Evolutionary conservation across 2,113 vertebrate genomes (phyloP).

Genomic region (Chiloscyllium plagiosum): DNA sequence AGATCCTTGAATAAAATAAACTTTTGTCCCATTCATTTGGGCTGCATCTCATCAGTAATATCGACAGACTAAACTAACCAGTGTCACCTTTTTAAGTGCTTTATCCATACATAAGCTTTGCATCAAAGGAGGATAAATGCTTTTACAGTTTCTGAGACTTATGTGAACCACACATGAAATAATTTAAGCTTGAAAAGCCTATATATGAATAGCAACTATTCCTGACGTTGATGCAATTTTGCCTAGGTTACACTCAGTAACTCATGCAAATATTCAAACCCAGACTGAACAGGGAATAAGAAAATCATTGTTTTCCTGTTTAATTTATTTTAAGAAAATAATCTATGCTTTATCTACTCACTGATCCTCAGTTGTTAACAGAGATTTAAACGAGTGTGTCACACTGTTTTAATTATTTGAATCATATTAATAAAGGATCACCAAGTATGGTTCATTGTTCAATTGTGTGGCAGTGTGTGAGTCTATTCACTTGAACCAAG

Average conservation of each 20-base stretch:
- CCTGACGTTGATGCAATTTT: not conserved
- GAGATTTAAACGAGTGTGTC: not conserved
- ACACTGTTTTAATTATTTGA: not conserved
- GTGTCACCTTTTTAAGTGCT: not conserved
- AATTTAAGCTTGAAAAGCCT: not conserved
- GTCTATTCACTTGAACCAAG: not conserved
- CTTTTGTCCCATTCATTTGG: not conserved
- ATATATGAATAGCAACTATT: not conserved
- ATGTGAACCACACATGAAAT: not conserved
- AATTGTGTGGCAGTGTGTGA: not conserved
- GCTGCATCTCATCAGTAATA: not conserved
- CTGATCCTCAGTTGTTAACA: not conserved
- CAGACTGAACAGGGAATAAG: not conserved
- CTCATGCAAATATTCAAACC: not conserved
- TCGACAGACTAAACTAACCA: not conserved
- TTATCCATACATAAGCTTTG: not conserved
- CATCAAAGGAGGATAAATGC: not conserved
- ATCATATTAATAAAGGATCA: not conserved
- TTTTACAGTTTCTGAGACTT: not conserved
- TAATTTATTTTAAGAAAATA: not conserved
- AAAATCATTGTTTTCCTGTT: not conserved
- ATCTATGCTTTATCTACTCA: not conserved
- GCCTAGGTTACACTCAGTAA: not conserved
- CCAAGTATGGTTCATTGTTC: not conserved
- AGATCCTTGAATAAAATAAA: not conserved